phyloP scores from a whole-genome alignment of 2,113 vertebrate genomes.

The Archilochus colubris region DNA sequence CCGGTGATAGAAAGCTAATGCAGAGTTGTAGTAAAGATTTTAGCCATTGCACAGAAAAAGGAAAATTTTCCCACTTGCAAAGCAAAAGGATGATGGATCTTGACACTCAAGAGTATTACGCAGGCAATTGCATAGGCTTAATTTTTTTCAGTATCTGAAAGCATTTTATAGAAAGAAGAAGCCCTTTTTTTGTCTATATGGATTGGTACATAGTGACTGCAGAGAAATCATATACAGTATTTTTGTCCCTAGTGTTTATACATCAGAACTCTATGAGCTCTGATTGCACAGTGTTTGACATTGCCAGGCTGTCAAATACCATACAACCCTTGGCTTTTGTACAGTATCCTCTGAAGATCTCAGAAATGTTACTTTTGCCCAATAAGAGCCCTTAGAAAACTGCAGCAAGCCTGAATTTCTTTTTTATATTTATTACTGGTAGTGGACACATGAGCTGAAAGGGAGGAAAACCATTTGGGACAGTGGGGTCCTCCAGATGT shows the following conservation, averaged over 20 bases:
- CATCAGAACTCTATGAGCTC: background rate
- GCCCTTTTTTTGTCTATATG: background rate
- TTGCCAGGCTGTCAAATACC: background rate
- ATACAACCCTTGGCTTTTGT: background rate
- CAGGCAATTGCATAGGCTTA: background rate
- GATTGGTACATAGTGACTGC: background rate
- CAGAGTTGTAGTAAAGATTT: background rate
- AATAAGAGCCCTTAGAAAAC: background rate
- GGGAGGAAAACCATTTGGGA: background rate
- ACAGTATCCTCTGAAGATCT: background rate
- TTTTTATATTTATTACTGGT: background rate
- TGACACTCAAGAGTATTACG: background rate
- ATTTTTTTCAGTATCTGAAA: background rate
- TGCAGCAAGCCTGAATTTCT: background rate
- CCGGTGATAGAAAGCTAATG: background rate
- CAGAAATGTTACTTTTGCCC: background rate
- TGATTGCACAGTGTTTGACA: background rate
- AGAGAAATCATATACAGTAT: background rate
- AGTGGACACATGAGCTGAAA: background rate
- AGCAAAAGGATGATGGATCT: background rate
- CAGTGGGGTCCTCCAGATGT: rapidly evolving
- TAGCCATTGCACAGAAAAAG: background rate
- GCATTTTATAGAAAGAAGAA: background rate
- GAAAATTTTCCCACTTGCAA: background rate
- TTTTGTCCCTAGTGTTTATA: background rate